These are phyloP conservation scores for Pardalotus punctatus DNA, from an alignment of 2,113 vertebrate genomes.

Conservation along the genomic window DNA sequence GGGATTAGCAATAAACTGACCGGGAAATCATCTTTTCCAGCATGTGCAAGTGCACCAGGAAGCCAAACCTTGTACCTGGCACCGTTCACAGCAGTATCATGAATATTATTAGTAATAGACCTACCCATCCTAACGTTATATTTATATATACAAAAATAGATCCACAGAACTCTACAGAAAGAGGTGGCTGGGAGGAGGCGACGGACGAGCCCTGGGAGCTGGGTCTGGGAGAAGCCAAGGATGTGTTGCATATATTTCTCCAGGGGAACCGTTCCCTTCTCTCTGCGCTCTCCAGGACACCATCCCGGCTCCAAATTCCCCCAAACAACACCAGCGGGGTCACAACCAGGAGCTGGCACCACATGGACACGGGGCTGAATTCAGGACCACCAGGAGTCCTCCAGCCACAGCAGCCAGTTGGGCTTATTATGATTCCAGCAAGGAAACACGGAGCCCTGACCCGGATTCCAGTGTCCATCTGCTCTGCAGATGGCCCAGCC, in stretches of 20 bases:
- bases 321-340: accelerated
- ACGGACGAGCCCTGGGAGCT: not conserved
- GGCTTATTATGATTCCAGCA: not conserved
- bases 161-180: slow-evolving; percentile 68
- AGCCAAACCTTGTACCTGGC: slow-evolving; percentile 70
- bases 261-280: not conserved
- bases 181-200: slow-evolving; percentile 18
- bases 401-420: accelerated
- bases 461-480: not conserved
- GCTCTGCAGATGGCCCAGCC: not conserved
- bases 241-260: slow-evolving; percentile 17
- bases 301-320: not conserved
- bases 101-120: slow-evolving; percentile 59
- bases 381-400: not conserved
- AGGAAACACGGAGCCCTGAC: accelerated
- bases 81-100: slow-evolving; percentile 68
- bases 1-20: slow-evolving; percentile 29
- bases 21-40: slow-evolving; percentile 34
- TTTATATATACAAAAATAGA: slow-evolving; percentile 79
- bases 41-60: slow-evolving; percentile 57
- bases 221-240: slow-evolving; percentile 11
- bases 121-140: slow-evolving; percentile 62
- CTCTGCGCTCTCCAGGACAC: not conserved
- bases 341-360: not conserved
- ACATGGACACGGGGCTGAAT: not conserved